A percentile compares a stretch with the other conserved stretches of the same genome.
These are phyloP conservation scores for Catharus minimus DNA, from an alignment of 2,113 vertebrate genomes.

Conservation along the genomic window DNA sequence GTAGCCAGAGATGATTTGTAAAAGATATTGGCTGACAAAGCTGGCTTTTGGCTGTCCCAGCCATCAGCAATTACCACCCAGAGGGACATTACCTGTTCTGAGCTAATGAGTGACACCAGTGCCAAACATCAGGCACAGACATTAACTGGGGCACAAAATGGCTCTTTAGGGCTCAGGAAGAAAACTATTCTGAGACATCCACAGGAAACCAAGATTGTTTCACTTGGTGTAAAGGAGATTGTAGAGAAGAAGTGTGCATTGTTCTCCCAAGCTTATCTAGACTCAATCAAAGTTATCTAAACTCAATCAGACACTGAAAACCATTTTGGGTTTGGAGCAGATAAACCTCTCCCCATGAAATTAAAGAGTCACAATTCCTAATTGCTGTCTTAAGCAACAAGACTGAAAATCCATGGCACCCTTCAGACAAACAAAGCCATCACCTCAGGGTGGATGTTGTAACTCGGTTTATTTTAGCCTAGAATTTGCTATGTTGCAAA, in stretches of 20 bases:
- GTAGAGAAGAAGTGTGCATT: not conserved
- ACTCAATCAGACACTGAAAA: not conserved
- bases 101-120: not conserved
- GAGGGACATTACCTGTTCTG: conserved; percentile 15
- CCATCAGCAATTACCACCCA: conserved; percentile 2
- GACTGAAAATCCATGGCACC: not conserved
- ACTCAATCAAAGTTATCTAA: not conserved
- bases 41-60: not conserved
- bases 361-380: not conserved
- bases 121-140: not conserved
- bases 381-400: conserved; percentile 14
- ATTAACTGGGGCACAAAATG: not conserved
- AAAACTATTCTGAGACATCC: not conserved
- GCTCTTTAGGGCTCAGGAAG: not conserved
- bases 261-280: not conserved
- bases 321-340: not conserved
- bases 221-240: not conserved
- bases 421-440: conserved; percentile 3
- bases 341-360: not conserved
- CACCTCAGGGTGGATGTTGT: not conserved
- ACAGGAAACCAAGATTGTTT: not conserved
- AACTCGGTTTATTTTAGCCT: conserved; percentile 13
- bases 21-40: not conserved
- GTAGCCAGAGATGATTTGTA: not conserved
- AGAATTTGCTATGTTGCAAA: conserved; percentile 2